phyloP scores from a whole-genome alignment of 1,140 invertebrate genomes.

The Pseudomyrmex concolor region DNA sequence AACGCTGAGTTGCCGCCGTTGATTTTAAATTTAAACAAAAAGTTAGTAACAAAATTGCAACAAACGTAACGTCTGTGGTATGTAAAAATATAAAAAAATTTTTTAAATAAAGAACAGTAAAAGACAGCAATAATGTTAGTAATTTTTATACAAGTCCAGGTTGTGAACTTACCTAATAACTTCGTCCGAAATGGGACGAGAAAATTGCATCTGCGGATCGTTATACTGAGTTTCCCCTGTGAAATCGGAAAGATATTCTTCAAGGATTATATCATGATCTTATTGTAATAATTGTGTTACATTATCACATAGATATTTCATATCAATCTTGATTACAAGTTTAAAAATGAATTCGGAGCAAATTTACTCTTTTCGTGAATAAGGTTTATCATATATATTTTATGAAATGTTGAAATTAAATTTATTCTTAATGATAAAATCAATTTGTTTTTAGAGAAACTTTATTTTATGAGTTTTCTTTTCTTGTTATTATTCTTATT shows the following conservation, averaged over 20 bases:
- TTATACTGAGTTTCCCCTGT: constrained; percentile 76
- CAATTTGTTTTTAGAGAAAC: neutral
- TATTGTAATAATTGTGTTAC: constrained; percentile 29
- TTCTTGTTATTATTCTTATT: neutral
- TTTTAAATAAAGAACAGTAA: neutral
- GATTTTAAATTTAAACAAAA: neutral
- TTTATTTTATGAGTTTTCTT: neutral
- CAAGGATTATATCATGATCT: constrained; percentile 17
- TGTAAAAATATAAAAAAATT: neutral
- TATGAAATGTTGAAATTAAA: neutral
- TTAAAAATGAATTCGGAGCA: no score
- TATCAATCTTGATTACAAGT: constrained; percentile 8
- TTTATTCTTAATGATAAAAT: neutral
- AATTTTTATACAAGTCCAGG: neutral
- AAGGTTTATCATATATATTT: constrained; percentile 7
- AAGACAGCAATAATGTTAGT: neutral
- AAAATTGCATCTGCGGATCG: constrained; percentile 68
- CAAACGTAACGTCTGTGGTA: neutral
- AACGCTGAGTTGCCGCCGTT: constrained; percentile 67
- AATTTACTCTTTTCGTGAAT: neutral
- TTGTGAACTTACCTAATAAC: constrained; percentile 76
- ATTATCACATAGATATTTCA: neutral
- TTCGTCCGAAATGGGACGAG: constrained; percentile 74
- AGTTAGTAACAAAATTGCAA: neutral
- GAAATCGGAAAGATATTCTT: constrained; percentile 41